Evolutionary conservation across 2,888 invertebrate genomes (phyloP), one percentile per base, ranked within the genome.

Genomic region (Sminthurides aquaticus): DNA sequence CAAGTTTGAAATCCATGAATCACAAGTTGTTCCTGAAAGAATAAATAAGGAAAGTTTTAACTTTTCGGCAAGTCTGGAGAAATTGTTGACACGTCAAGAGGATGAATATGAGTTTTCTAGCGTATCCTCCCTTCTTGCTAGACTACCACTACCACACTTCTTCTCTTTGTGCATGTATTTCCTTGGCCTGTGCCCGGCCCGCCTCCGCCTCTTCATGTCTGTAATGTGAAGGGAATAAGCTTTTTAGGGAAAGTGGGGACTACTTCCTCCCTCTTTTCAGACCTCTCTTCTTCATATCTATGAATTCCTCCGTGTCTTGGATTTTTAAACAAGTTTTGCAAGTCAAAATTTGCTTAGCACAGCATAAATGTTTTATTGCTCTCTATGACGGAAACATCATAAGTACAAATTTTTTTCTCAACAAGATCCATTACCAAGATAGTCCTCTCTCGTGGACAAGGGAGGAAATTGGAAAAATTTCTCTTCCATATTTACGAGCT

Each of bases 291-390:
- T n/a, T n/a, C n/a, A 15, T 34, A 34, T 34, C 43, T 34, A 11
- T 34, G 15, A 15, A 34, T 34, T 34, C n/a, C n/a, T n/a, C 20
- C 18, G 52, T 52, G 52, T 20, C 20, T 52, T 52, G 52, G 20
- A 20, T 52, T 52, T 52, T 52, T 15, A 20, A 52, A 20, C 52
- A 52, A 52, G 15, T 52, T 52, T 52, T 52, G 52, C 52, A 52
- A 52, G 52, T 52, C 43, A 52, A 52, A 52, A 52, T 52, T 52
- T 52, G 52, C 52, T 52, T 34, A 22, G 52, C 52, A 52, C 52
- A 22, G 52, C 8, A 52, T 15, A 22, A 52, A 52, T 52, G 52
- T 52, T 52, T 52, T 15, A 52, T 52, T 52, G 52, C 22, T 20
- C 20, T 34, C 43, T 34, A 34, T 34, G 43, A 34, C 43, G 8